Evolutionary conservation across 2,113 vertebrate species (phyloP).

Genomic region (Amphiprion ocellaris): DNA sequence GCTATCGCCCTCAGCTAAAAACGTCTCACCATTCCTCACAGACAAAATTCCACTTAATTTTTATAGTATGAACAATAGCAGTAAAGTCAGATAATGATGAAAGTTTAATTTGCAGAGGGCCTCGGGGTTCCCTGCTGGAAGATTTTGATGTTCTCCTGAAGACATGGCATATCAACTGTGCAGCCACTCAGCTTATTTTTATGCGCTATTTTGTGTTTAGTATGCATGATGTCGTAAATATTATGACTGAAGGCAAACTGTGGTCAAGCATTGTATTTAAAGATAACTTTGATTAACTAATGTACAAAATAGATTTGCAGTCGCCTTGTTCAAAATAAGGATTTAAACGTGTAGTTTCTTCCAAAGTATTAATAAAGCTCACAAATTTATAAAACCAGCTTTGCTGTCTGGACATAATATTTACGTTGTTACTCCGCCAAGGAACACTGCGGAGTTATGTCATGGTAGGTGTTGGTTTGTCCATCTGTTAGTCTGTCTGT

Average conservation of each 20-base stretch:
- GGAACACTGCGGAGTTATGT: too few species aligned
- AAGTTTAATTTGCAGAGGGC: slow-evolving; percentile 52
- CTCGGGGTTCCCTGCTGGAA: slow-evolving; percentile 37
- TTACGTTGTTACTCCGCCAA: too few species aligned
- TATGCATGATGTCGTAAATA: slow-evolving; percentile 51
- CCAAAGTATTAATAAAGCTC: slow-evolving; percentile 17
- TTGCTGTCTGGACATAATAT: neutral
- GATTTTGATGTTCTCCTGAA: slow-evolving; percentile 48
- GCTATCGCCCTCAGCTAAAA: slow-evolving; percentile 40
- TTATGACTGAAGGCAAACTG: slow-evolving; percentile 52
- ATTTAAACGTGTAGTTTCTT: slow-evolving; percentile 23
- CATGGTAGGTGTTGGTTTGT: too few species aligned
- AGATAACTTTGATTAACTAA: slow-evolving; percentile 62
- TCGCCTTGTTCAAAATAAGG: slow-evolving; percentile 39
- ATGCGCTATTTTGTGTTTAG: slow-evolving; percentile 50
- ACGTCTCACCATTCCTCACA: slow-evolving; percentile 30
- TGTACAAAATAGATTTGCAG: slow-evolving; percentile 52
- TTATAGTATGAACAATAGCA: slow-evolving; percentile 55
- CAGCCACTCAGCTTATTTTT: slow-evolving; percentile 40
- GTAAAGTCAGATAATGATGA: slow-evolving; percentile 62
- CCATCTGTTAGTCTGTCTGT: too few species aligned
- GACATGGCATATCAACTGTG: slow-evolving; percentile 55
- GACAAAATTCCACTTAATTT: slow-evolving; percentile 39
- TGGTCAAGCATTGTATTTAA: slow-evolving; percentile 35
- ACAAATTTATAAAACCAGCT: neutral